phyloP scores from a whole-genome alignment of 2,113 vertebrate species.

The Leuciscus idus region DNA sequence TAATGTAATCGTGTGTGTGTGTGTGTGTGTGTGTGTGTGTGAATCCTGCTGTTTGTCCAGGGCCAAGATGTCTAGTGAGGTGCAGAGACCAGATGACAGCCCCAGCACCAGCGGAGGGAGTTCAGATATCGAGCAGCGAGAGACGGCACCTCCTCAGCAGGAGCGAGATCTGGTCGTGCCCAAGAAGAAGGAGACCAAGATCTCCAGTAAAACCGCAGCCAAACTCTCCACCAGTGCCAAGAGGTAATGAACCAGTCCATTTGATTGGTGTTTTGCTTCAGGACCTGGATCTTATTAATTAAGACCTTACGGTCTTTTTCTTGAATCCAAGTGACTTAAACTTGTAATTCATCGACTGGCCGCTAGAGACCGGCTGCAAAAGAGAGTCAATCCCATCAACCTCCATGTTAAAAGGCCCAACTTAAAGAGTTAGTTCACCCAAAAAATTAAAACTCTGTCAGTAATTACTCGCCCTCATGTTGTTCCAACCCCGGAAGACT shows the following conservation, averaged over 20 bases:
- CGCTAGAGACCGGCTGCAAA: no score
- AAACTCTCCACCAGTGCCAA: constrained; percentile 99
- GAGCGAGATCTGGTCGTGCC: constrained; percentile 95
- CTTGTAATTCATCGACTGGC: no score
- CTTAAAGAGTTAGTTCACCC: no score
- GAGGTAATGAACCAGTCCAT: constrained; percentile 75
- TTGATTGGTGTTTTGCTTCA: not conserved
- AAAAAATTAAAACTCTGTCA: no score
- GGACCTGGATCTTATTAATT: no score
- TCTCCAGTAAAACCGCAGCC: constrained; percentile 98
- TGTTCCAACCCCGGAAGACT: no score
- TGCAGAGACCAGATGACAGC: constrained; percentile 96
- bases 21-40: not conserved
- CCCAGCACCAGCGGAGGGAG: constrained; percentile 98
- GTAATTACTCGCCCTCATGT: no score
- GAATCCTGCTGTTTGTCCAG: constrained; percentile 54
- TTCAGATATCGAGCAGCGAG: constrained; percentile 95
- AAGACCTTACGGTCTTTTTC: no score
- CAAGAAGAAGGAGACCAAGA: constrained; percentile 99
- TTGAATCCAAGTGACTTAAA: no score
- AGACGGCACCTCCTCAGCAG: constrained; percentile 88
- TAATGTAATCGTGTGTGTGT: constrained; percentile 5
- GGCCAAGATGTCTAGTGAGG: constrained; percentile 96
- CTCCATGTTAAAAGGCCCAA: no score
- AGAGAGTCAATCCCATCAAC: no score